Conservation (phyloP, 2,797 vertebrate species). For the Tinamus major region DNA sequence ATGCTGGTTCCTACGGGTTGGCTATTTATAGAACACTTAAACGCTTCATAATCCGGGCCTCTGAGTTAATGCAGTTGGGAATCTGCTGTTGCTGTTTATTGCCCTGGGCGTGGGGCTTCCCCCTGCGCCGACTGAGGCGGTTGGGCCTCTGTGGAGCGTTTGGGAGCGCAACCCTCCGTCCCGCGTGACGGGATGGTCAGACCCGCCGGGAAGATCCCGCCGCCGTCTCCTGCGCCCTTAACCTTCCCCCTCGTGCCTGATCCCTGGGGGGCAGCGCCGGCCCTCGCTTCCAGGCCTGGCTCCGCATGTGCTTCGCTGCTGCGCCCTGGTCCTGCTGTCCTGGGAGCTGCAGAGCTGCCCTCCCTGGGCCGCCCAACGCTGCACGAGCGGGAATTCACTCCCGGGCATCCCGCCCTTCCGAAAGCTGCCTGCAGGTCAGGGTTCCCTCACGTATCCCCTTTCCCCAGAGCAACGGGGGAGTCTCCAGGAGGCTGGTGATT, state of each 20-base stretch:
- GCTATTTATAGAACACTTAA: conserved; percentile 36
- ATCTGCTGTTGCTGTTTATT: background rate
- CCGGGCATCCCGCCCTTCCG: background rate
- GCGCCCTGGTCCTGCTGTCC: too few relatives aligned
- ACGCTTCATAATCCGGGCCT: background rate
- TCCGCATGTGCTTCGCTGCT: too few relatives aligned
- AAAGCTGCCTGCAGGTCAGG: background rate
- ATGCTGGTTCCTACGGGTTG: background rate
- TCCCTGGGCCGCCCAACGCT: background rate
- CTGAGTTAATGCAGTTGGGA: background rate
- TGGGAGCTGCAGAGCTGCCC: background rate
- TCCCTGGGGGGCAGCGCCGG: too few relatives aligned
- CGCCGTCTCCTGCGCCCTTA: background rate
- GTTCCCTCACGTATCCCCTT: background rate
- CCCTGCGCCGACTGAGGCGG: background rate
- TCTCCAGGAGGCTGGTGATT: background rate
- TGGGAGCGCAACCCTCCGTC: background rate
- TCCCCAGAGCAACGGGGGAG: background rate
- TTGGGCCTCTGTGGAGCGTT: accelerated
- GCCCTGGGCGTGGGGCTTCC: background rate
- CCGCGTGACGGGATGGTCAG: accelerated
- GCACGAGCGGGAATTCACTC: accelerated
- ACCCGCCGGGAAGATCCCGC: background rate
- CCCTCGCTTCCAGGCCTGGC: too few relatives aligned
- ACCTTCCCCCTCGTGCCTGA: background rate